A percentile compares a stretch with the other conserved stretches of the same genome.
Evolutionary conservation across 2,888 invertebrate genomes (phyloP).

Genomic region (Cotesia congregata): DNA sequence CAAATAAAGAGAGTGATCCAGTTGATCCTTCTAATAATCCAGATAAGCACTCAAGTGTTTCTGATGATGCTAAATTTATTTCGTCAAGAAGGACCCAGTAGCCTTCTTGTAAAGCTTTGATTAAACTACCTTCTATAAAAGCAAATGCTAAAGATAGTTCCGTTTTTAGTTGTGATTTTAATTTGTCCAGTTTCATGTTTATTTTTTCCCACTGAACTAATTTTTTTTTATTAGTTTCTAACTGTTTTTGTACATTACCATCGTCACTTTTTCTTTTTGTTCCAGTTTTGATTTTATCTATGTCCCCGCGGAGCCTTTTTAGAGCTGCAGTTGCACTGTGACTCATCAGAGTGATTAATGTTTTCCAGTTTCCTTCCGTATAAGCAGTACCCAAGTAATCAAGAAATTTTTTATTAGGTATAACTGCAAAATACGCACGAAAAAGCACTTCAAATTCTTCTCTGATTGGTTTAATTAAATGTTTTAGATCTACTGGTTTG

Average conservation of each 20-base stretch:
- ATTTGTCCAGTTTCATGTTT: conserved; percentile 76
- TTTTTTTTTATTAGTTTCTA: conserved; percentile 34
- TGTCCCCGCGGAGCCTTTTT: conserved; percentile 67
- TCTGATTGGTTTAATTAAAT: conserved; percentile 84
- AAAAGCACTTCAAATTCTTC: conserved; percentile 89
- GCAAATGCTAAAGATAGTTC: conserved; percentile 86
- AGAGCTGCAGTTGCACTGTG: conserved; percentile 79
- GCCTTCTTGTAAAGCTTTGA: conserved; percentile 91
- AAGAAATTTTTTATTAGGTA: conserved; percentile 87
- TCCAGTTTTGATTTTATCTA: conserved; percentile 20
- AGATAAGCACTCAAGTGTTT: conserved; percentile 94
- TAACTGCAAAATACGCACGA: conserved; percentile 80
- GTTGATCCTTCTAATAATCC: conserved; percentile 87
- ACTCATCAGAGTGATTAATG: conserved; percentile 82
- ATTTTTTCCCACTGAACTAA: conserved; percentile 58
- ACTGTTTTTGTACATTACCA: conserved; percentile 16
- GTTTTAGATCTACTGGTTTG: conserved; percentile 93
- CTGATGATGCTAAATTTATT: conserved; percentile 97
- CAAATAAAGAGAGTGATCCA: conserved; percentile 87
- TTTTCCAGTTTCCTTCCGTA: conserved; percentile 80
- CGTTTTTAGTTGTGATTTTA: conserved; percentile 81
- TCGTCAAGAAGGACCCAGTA: conserved; percentile 98
- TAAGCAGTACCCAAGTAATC: conserved; percentile 84
- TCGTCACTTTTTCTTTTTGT: conserved; percentile 35
- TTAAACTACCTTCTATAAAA: conserved; percentile 94